Evolutionary conservation across 1,140 invertebrate species (phyloP).

Genomic region (Artemia franciscana): DNA sequence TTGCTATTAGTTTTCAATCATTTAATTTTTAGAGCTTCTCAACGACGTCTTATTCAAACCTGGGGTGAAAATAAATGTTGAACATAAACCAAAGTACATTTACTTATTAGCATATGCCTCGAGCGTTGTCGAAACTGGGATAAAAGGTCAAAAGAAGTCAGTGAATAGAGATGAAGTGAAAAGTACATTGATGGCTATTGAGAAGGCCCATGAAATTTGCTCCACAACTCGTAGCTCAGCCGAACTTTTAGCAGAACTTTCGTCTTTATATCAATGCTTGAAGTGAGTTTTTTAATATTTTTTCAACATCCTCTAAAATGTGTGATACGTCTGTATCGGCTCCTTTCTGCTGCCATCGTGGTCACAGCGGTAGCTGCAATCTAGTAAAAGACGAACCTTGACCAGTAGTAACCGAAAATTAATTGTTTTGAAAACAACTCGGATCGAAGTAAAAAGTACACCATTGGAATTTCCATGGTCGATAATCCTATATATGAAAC

Average conservation of each 20-base stretch:
- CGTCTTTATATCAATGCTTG: slow-evolving; percentile 69
- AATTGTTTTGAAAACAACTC: too few relatives aligned
- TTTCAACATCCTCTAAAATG: too few relatives aligned
- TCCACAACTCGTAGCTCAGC: slow-evolving; percentile 71
- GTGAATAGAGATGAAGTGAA: slow-evolving; percentile 70
- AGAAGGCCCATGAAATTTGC: slow-evolving; percentile 79
- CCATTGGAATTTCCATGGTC: too few relatives aligned
- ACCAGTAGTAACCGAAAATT: too few relatives aligned
- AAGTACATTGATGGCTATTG: slow-evolving; percentile 62
- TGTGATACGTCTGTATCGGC: too few relatives aligned
- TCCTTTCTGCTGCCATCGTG: too few relatives aligned
- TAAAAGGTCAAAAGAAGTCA: slow-evolving; percentile 38
- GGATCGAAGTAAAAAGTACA: too few relatives aligned
- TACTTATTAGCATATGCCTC: slow-evolving; percentile 82
- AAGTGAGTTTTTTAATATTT: slow-evolving; percentile 32
- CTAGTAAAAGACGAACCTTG: too few relatives aligned
- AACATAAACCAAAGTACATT: slow-evolving; percentile 93
- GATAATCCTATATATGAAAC: too few relatives aligned
- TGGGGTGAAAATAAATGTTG: slow-evolving; percentile 74
- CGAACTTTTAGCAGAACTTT: slow-evolving; percentile 72
- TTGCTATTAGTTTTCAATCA: too few relatives aligned
- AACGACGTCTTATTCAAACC: slow-evolving; percentile 83
- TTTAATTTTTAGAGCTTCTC: slow-evolving; percentile 46
- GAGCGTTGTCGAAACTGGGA: slow-evolving; percentile 41
- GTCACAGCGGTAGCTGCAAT: too few relatives aligned